Evolutionary conservation across 2,888 invertebrate species (phyloP).

Genomic region (Capitulum mitella): DNA sequence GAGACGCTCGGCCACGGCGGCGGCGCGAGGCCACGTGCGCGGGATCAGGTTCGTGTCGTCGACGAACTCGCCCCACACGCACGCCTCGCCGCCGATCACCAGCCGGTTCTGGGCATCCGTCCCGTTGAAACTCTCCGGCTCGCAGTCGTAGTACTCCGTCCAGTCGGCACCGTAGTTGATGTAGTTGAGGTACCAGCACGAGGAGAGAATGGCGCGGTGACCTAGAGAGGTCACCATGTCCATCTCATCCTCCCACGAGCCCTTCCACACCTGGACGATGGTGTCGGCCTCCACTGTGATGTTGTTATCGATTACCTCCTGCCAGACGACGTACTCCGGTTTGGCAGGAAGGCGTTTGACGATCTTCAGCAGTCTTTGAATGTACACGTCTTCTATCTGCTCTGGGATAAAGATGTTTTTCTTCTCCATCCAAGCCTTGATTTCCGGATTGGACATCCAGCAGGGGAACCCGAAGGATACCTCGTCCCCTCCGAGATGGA

Average conservation of each 20-base stretch:
- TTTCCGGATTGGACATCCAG: conserved; percentile 50
- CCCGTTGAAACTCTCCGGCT: conserved; percentile 56
- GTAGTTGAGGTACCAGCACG: conserved; percentile 83
- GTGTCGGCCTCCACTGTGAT: conserved; percentile 43
- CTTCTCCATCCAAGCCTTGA: conserved; percentile 26
- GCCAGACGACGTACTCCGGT: conserved; percentile 55
- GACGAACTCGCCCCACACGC: conserved; percentile 86
- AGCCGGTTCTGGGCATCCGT: conserved; percentile 51
- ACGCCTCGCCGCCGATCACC: conserved; percentile 82
- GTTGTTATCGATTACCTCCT: conserved; percentile 77
- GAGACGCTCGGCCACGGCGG: conserved; percentile 75
- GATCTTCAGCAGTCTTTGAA: conserved; percentile 54
- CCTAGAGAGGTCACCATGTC: conserved; percentile 54
- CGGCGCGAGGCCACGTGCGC: conserved; percentile 73
- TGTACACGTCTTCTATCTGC: conserved; percentile 60
- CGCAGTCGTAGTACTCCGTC: conserved; percentile 59
- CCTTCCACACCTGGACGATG: conserved; percentile 50
- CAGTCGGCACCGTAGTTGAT: conserved; percentile 61
- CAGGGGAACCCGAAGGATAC: conserved; percentile 60
- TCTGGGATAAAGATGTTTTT: background rate
- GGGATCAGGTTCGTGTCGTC: conserved; percentile 58
- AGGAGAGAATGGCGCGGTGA: conserved; percentile 61
- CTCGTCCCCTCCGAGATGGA: conserved; percentile 93
- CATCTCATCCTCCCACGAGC: conserved; percentile 31
- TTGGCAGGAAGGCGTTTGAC: conserved; percentile 46